Evolutionary conservation across 2,113 vertebrate species (phyloP).

Genomic region (Tachysurus fulvidraco): DNA sequence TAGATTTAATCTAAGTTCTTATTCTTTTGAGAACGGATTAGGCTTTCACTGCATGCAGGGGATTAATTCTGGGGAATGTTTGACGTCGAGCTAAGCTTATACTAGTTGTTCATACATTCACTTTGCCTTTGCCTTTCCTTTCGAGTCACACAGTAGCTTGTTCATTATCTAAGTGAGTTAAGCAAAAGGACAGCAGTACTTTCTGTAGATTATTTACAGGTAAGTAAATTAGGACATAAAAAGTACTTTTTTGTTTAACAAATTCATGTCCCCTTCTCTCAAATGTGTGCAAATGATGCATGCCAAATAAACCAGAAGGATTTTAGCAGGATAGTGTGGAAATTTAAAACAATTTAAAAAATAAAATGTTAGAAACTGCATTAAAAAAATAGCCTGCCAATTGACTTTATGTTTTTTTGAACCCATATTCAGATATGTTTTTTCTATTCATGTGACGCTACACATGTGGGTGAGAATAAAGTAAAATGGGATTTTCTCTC

Average conservation of each 20-base stretch:
- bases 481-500: neutral
- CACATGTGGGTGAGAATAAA: neutral
- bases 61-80: neutral
- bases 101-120: neutral
- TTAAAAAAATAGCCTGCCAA: neutral
- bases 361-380: neutral
- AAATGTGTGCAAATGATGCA: neutral
- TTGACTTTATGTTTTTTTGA: neutral
- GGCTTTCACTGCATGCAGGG: neutral
- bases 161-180: neutral
- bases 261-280: neutral
- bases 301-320: neutral
- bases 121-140: neutral
- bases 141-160: neutral
- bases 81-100: neutral
- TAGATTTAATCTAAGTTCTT: neutral
- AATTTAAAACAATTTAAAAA: neutral
- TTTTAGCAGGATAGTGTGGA: neutral
- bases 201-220: neutral
- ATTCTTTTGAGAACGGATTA: neutral
- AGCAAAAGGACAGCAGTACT: neutral
- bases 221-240: neutral
- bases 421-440: neutral
- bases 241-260: constrained; percentile 16
- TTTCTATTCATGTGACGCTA: neutral